Base-by-base conservation (phyloP, 2,113 vertebrate genomes). In the Cyprinus carpio region DNA sequence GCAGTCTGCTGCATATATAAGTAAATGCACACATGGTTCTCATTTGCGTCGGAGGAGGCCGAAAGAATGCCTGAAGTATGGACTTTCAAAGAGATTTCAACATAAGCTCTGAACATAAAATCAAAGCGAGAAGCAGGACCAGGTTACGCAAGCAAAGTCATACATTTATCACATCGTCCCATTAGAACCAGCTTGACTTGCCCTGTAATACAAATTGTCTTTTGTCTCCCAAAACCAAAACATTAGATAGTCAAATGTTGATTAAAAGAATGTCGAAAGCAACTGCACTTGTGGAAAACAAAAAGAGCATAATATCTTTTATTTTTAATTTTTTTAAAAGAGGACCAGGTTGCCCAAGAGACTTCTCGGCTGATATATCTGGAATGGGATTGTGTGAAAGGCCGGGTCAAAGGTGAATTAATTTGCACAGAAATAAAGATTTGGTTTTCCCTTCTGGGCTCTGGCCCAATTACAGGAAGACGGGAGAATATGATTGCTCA, bases 401-500 rank as follows among this genome's bases (percentile, higher is more conserved):
- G 31, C 27, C 8, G 16, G 37, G 84, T 85, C 84, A 85, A 88
- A 85, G 64, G 79, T 76, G 64, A 82, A 82, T 54, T 76, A 18
- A 80, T 54, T 82, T 84, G 71, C 75, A 67, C 54, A 79, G 54
- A 81, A 83, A 87, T 18, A 37, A 15, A 31, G 37, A 56, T 60
- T 56, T 29, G 58, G 56, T 69, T 56, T 69, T 83, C 27, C 16
- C 82, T 75, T 82, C 46, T 56, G 89, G 88, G 92, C 92, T 71
- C 71, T 88, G 82, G 86, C 86, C 85, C 84, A 85, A 86, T 93
- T 89, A 84, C 40, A 27, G 46, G 20, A 81, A 86, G 75, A 81
- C 27, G 23, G 49, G 82, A 90, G 40, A 75, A 84, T 86, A 91
- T 90, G 90, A 92, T 91, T 92, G 89, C 87, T 87, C 88, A 85